Conservation (phyloP, 2,888 invertebrate species). For the Adela reaumurella region DNA sequence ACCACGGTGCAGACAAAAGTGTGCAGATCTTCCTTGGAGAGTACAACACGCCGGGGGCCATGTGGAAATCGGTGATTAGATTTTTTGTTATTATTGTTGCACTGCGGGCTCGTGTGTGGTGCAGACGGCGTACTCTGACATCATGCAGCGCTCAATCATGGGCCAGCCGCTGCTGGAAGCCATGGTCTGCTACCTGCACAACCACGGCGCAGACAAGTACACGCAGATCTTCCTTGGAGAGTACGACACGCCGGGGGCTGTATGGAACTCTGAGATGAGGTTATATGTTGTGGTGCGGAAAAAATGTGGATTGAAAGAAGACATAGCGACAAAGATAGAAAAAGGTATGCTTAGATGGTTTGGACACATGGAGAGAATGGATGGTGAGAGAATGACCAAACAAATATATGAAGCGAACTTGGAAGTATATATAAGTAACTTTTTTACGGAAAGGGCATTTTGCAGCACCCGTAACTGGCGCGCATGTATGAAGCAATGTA, state of each 20-base stretch:
- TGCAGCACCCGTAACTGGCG: too few species aligned
- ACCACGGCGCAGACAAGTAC: constrained; percentile 97
- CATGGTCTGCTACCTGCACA: constrained; percentile 98
- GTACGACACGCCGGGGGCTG: constrained; percentile 99
- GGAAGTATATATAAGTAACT: too few species aligned
- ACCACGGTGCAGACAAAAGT: constrained; percentile 97
- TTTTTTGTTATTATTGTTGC: constrained; percentile 20
- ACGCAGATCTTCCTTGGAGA: constrained; percentile 97
- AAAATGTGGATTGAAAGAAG: too few species aligned
- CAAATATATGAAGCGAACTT: too few species aligned
- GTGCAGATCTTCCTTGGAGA: constrained; percentile 97
- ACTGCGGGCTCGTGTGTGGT: not conserved
- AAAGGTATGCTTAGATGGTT: too few species aligned
- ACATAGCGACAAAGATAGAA: too few species aligned
- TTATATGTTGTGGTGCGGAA: too few species aligned
- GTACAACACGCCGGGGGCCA: constrained; percentile 99
- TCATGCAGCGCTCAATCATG: constrained; percentile 89
- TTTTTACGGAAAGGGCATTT: too few species aligned
- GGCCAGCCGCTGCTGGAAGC: constrained; percentile 96
- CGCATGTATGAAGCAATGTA: too few species aligned
- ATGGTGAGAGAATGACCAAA: too few species aligned
- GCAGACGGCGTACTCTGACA: constrained; percentile 62
- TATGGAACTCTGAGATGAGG: constrained; percentile 98
- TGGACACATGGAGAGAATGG: too few species aligned
- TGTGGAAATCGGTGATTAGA: constrained; percentile 98